Base-by-base conservation (phyloP, 2,797 vertebrate genomes). In the Zenarchopterus dispar region DNA sequence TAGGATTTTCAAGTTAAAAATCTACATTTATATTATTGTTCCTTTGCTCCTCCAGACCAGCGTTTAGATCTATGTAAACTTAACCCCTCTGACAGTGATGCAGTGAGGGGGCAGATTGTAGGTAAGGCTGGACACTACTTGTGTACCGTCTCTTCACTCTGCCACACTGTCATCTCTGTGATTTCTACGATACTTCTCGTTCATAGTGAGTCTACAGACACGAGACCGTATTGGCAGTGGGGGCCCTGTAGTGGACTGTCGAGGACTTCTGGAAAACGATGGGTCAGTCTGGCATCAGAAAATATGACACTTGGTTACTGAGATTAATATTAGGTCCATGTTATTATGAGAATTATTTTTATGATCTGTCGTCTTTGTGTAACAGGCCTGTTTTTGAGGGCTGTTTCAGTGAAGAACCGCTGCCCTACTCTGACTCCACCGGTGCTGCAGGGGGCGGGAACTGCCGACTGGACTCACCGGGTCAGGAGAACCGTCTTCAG, bases 21-120 rank as follows among this genome's bases (percentile, higher is more conserved):
- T 39, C 11, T 39, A 39, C 28, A 28, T 28, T 39, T 15, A 39
- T 39, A 15, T 39, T 15, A 5, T 39, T 28, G 28, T 28, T 28
- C 2, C 43, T 10, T 56, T 62, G 49, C 45, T 31, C 13, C 50
- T 82, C 70, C 93, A 99, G 97, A 99, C 93, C 97, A 99, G 94
- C 96, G 97, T 79, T 92, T 99, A 92, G 97, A 99, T 94, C 94
- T 99, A 91, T 99, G 97, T 95, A 98, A 98, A 93, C 93, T 99
- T 85, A 98, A 97, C 77, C 94, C 97, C 78, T 97, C 96, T 26
- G 97, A 99, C 92, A 98, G 96, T 3, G 97, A 99, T 84, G 95
- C 97, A 75, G 96, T 99, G 62, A 94, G 97, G 88, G 97, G 97
- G 77, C 97, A 99, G 90, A 98, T 99, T 80, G 97, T 99, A 88